Conservation (phyloP, 2,888 invertebrate species). For the Busseola fusca region DNA sequence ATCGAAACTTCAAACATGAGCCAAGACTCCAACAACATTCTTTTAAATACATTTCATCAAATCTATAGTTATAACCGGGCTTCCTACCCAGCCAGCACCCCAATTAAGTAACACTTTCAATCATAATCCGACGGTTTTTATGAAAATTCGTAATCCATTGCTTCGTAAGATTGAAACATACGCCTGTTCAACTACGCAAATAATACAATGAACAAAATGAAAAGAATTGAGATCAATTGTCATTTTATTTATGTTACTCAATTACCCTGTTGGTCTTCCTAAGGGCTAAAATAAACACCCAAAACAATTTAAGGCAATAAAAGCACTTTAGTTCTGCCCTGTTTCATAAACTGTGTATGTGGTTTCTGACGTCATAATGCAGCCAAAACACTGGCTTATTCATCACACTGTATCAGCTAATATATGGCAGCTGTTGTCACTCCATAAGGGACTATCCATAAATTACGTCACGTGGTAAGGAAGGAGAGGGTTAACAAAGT, state of each 20-base stretch:
- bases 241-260: neutral
- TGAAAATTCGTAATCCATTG: neutral
- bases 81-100: neutral
- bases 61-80: neutral
- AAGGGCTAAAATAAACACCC: neutral
- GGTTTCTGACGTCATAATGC: conserved; percentile 24
- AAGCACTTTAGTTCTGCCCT: neutral
- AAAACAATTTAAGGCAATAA: neutral
- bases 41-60: neutral
- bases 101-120: neutral
- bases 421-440: conserved; percentile 18
- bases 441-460: neutral
- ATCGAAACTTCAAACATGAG: neutral
- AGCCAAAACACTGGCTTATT: conserved; percentile 21
- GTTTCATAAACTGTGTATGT: neutral
- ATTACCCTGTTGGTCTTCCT: neutral
- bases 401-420: conserved; percentile 49
- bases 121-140: neutral
- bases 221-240: neutral
- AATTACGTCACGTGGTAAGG: neutral
- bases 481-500: neutral
- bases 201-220: neutral
- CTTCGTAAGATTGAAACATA: neutral
- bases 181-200: neutral
- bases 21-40: conserved; percentile 5